Base-by-base conservation (phyloP, 2,888 invertebrate species). In the Plutella xylostella region DNA sequence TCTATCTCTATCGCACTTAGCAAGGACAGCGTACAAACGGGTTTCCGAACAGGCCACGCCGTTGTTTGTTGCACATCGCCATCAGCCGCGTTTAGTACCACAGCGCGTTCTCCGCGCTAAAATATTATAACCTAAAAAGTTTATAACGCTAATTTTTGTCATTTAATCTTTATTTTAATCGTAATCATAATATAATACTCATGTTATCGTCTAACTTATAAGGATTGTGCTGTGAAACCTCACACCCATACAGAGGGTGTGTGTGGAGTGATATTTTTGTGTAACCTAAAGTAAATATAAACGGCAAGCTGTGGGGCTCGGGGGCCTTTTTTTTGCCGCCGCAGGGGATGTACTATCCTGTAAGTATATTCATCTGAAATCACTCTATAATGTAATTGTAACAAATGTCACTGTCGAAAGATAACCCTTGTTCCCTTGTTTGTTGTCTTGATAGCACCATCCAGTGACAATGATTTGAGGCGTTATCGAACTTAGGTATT, bases 261-360 rank as follows among this genome's bases (percentile, higher is more conserved):
- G 56, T 73, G 80, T 80, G 74, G 68, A 74, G 83, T 83, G 82
- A n/a, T 73, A 74, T 84, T 84, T 84, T 85, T 85, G 86, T 86
- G 86, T 77, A 74, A 65, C 72, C 74, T 68, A 78, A 80, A 85
- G 85, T 80, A 82, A 77, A 86, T 85, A 87, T 86, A 90, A 90
- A 92, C 90, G 90, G 90, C 94, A 94, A 94, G 90, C 94, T 95
- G 94, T 95, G 94, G 94, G 94, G 94, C 88, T 92, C 94, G 87
- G 94, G 94, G 89, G 93, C 94, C 86, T 94, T 92, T 88, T 94
- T 94, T 88, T 91, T 94, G 90, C 93, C 94, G 90, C 93, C 93
- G 87, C 94, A 94, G 92, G 94, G 94, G 90, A 93, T 94, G 91
- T 94, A 94, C 88, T 95, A 94, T 90, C 94, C 94, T 91, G 94